These are phyloP conservation scores for Trichopria drosophilae DNA, from an alignment of 2,888 invertebrate genomes.

Conservation along the genomic window DNA sequence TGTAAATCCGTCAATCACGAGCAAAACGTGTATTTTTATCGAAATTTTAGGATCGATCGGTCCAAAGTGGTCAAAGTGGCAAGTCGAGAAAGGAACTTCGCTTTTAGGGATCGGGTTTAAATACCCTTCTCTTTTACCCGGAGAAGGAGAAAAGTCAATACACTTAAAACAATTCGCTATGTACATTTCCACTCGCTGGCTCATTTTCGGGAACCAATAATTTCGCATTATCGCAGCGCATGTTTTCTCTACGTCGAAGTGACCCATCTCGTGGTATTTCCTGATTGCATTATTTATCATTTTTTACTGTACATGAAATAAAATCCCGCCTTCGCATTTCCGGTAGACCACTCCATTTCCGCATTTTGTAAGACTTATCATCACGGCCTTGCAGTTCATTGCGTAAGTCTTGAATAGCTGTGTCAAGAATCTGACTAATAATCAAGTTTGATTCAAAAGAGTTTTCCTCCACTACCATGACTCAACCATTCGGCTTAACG, in stretches of 20 bases:
- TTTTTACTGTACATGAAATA: too few relatives aligned
- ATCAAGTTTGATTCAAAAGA: not conserved
- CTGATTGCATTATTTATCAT: too few relatives aligned
- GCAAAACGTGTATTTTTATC: too few relatives aligned
- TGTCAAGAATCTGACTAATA: not conserved
- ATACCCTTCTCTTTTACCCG: not conserved
- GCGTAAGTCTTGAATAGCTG: not conserved
- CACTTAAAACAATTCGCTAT: too few relatives aligned
- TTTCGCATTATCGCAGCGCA: too few relatives aligned
- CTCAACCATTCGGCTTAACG: slow-evolving; percentile 1
- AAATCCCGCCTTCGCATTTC: too few relatives aligned
- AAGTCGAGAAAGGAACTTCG: slow-evolving; percentile 1
- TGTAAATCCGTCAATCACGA: too few relatives aligned
- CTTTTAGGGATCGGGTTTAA: not conserved
- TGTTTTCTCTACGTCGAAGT: too few relatives aligned
- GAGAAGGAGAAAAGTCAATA: not conserved
- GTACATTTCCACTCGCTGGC: too few relatives aligned
- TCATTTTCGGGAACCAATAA: too few relatives aligned
- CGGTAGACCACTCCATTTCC: slow-evolving; percentile 8
- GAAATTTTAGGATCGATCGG: too few relatives aligned
- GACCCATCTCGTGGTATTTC: slow-evolving; percentile 3
- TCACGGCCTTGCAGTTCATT: not conserved
- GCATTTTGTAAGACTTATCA: not conserved
- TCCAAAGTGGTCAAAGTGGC: not conserved
- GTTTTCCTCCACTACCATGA: too few relatives aligned